Evolutionary conservation across 2,888 invertebrate species (phyloP), one percentile per base, ranked within the genome.

Genomic region (Caenorhabditis parvicauda): DNA sequence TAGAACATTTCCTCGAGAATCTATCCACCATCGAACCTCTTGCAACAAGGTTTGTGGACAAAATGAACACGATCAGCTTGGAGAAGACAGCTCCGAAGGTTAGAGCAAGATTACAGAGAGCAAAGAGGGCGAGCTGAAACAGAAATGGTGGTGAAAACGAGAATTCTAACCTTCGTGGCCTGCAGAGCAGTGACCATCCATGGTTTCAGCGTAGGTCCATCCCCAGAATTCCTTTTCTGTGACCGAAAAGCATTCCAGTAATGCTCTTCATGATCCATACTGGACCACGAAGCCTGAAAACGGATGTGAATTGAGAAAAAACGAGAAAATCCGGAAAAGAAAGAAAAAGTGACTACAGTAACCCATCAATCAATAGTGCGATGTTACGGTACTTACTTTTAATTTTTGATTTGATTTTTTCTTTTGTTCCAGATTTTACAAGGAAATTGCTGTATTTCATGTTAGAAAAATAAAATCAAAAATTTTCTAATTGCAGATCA

Each of bases 21-120:
- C 52, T 54, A 17, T 57, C 64, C 29, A 60, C 5, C 9, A 58
- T 32, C 22, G 58, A 56, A 12, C 50, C 21, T 1, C 39, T 53
- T 0, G 63, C 58, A 5, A 56, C 32, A 21, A 77, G 64, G 57
- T 76, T 78, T 32, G 78, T 75, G 22, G 77, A 59, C 41, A 78
- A 59, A 21, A 76, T 44, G 21, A 74, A 47, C 2, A 76, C 64
- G 22, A 65, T 57, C 2, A 64, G 46, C 39, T 75, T 76, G 6
- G 77, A 75, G 49, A 75, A 56, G 12, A 74, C 59, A 0, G 72
- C 62, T 17, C 76, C 76, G n/a, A 68, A 35, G 4, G 72, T 56
- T 42, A 74, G 55, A 19, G 69, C 52, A 2, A 67, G 41, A 48
- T 72, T 71, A 21, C 66, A 59, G 35, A 69, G 39, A 14, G 74